Percentiles rank a stretch among this genome's conserved stretches.
These are phyloP conservation scores for Zelostemma sp. DNA, from an alignment of 1,140 invertebrate genomes.

Conservation along the genomic window DNA sequence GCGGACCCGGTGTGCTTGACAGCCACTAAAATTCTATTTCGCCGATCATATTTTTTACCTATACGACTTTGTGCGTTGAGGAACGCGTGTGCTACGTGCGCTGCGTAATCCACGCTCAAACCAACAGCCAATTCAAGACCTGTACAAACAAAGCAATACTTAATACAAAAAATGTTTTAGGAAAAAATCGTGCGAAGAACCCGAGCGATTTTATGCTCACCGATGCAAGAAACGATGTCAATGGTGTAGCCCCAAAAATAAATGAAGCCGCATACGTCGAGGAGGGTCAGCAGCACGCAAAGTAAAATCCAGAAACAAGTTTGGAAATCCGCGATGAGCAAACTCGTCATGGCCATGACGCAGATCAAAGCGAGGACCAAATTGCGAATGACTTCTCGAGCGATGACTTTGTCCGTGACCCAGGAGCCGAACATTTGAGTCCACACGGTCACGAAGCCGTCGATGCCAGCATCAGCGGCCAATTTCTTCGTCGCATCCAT, in stretches of 20 bases:
- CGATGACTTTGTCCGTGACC: constrained; percentile 84
- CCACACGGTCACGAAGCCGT: constrained; percentile 77
- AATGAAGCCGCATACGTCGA: constrained; percentile 88
- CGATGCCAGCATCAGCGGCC: constrained; percentile 70
- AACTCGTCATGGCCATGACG: constrained; percentile 83
- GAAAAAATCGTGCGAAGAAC: not conserved
- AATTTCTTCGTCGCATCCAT: constrained; percentile 77
- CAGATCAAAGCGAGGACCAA: constrained; percentile 82
- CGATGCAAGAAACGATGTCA: constrained; percentile 88
- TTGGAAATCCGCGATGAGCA: constrained; percentile 85
- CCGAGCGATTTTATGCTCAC: constrained; percentile 51
- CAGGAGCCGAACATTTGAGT: constrained; percentile 79
- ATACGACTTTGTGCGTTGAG: constrained; percentile 69
- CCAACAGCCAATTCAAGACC: constrained; percentile 87
- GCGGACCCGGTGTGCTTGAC: constrained; percentile 84
- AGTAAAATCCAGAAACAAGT: constrained; percentile 84
- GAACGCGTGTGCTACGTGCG: constrained; percentile 89
- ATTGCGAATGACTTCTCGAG: constrained; percentile 83
- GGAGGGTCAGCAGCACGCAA: constrained; percentile 82
- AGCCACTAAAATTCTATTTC: constrained; percentile 76
- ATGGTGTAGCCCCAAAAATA: constrained; percentile 86
- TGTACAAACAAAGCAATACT: constrained; percentile 24
- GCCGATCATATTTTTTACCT: constrained; percentile 68
- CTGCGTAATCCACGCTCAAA: constrained; percentile 89
- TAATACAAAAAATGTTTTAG: not conserved